These are phyloP conservation scores for Rutpela maculata DNA, from an alignment of 2,888 invertebrate species.

Conservation along the genomic window DNA sequence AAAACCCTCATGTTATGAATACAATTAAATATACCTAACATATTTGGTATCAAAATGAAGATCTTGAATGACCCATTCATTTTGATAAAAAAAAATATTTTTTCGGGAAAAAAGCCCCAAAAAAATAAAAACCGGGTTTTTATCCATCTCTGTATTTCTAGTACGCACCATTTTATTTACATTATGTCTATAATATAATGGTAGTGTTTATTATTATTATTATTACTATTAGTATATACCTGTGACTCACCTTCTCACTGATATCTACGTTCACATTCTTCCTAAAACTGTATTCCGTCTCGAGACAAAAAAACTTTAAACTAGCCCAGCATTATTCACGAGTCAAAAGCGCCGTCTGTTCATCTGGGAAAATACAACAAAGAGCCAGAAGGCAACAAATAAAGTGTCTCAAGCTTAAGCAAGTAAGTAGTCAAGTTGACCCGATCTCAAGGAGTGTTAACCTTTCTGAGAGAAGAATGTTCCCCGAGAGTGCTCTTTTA, in stretches of 20 bases:
- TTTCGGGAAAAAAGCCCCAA: too few species aligned
- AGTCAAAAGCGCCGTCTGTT: constrained; percentile 18
- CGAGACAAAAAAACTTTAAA: neutral
- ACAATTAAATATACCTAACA: too few species aligned
- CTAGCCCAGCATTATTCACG: constrained; percentile 6
- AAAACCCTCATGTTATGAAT: too few species aligned
- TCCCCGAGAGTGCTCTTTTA: constrained; percentile 15
- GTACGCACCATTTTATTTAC: too few species aligned
- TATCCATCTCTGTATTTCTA: too few species aligned
- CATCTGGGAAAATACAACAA: constrained; percentile 9
- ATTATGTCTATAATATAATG: too few species aligned
- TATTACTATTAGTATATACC: too few species aligned
- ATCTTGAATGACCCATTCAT: too few species aligned
- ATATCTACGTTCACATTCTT: constrained; percentile 5
- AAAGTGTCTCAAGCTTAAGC: constrained; percentile 26
- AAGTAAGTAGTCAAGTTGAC: constrained; percentile 31
- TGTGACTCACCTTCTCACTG: neutral
- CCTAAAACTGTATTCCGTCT: neutral
- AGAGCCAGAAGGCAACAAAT: constrained; percentile 18
- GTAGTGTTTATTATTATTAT: too few species aligned
- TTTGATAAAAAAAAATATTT: too few species aligned
- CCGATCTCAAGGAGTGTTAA: constrained; percentile 26
- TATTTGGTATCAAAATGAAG: too few species aligned
- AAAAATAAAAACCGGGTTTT: too few species aligned
- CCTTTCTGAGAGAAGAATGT: constrained; percentile 31